Evolutionary conservation across 2,888 invertebrate species (phyloP), one percentile per base, ranked within the genome.

Genomic region (Acronicta leporina): DNA sequence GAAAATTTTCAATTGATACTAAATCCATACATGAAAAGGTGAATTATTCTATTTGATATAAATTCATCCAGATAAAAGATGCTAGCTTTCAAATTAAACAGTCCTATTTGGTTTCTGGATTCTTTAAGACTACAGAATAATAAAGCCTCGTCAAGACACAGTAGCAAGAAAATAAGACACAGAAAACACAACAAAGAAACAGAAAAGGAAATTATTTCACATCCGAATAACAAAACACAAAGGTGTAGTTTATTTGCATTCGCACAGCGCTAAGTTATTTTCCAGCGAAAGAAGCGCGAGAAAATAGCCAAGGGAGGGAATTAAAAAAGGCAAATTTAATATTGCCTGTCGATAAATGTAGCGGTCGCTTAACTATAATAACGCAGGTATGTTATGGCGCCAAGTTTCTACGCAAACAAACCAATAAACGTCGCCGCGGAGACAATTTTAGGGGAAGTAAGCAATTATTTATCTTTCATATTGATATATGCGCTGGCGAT

Each of bases 341-440:
- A 81, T 82, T 68, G 73, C 72, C 68, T 76, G 79, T 81, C 80
- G 77, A 84, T 86, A 84, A 68, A 83, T 80, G 75, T 77, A 71
- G 72, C 70, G 77, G 69, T 79, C 67, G 70, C 74, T 80, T 75
- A 79, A 75, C 81, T 79, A 77, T 76, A 75, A 72, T 74, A 76
- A 70, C 54, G 77, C 87, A 89, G 90, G 89, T 87, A 86, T 80
- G 73, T 73, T 82, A 66, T 64, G 83, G 88, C 87, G 89, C 88
- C 89, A 85, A 81, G 73, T 83, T 84, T 77, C 79, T 80, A 77
- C 77, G 80, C 87, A 91, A 91, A 92, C 90, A 92, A 84, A 90
- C 87, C 90, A 87, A 92, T 92, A 92, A 92, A 90, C 77, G 87
- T 89, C 87, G 79, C 82, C 82, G 80, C 80, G 70, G 81, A 81